phyloP scores from a whole-genome alignment of 2,113 vertebrate genomes.

The Hippopotamus amphibius region DNA sequence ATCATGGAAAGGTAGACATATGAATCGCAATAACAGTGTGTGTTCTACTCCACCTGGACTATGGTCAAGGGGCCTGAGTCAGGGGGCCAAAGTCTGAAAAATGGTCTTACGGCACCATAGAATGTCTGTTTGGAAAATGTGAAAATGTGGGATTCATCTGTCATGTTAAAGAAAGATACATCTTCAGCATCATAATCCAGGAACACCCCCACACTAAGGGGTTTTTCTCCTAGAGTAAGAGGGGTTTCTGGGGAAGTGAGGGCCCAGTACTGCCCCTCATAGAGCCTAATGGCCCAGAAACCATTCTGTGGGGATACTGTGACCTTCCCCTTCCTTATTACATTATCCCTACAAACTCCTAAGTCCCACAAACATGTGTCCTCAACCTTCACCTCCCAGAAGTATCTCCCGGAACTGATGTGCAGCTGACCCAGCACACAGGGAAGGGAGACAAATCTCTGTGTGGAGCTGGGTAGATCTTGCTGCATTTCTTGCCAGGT shows the following conservation, averaged over 20 bases:
- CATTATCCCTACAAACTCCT: not conserved
- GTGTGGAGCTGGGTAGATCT: not conserved
- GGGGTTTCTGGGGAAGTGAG: slow-evolving; percentile 80
- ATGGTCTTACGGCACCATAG: slow-evolving; percentile 82
- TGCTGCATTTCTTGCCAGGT: not conserved
- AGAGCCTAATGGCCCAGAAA: slow-evolving; percentile 25
- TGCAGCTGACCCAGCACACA: not conserved
- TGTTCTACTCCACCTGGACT: not conserved
- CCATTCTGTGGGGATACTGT: not conserved
- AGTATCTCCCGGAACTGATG: not conserved
- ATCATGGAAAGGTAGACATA: rapidly evolving
- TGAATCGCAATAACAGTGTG: not conserved
- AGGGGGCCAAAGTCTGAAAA: slow-evolving; percentile 89
- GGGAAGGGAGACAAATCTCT: not conserved
- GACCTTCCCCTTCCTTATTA: not conserved
- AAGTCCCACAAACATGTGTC: not conserved
- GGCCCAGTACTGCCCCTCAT: slow-evolving; percentile 48
- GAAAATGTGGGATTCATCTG: slow-evolving; percentile 83
- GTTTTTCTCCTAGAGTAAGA: slow-evolving; percentile 76
- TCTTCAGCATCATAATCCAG: slow-evolving; percentile 87
- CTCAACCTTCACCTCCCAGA: slow-evolving; percentile 19
- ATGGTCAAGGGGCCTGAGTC: slow-evolving; percentile 77
- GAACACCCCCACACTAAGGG: slow-evolving; percentile 78
- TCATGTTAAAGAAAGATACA: slow-evolving; percentile 75
- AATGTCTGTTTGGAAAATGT: slow-evolving; percentile 81